Conservation (phyloP, 2,797 vertebrate species). For the Mionectes olivaceus region DNA sequence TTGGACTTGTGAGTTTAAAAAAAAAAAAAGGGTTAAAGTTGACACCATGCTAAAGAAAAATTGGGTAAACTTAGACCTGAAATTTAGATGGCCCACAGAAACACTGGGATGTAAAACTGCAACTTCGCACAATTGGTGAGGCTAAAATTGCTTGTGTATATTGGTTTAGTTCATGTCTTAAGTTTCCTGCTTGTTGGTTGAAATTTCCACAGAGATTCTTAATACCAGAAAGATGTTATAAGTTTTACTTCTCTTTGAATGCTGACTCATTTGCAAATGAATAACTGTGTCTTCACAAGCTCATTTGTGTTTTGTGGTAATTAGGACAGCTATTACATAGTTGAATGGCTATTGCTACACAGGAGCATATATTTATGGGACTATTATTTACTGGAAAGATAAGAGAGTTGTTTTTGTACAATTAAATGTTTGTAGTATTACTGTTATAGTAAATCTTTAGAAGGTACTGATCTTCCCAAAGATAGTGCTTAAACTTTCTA, state of each 20-base stretch:
- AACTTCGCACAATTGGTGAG: background rate
- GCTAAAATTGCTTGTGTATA: background rate
- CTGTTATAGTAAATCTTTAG: background rate
- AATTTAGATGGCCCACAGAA: background rate
- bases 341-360: background rate
- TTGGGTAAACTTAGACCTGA: background rate
- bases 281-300: constrained; percentile 1
- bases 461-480: background rate
- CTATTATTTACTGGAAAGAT: background rate
- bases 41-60: background rate
- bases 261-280: constrained; percentile 28
- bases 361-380: background rate
- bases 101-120: background rate
- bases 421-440: background rate
- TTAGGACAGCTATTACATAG: constrained; percentile 18
- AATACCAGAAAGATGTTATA: background rate
- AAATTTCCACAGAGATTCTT: background rate
- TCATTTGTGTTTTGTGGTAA: constrained; percentile 29
- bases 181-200: background rate
- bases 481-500: background rate
- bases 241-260: background rate
- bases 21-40: background rate
- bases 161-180: background rate
- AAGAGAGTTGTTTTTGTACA: background rate
- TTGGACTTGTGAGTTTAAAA: background rate